Evolutionary conservation across 2,797 vertebrate genomes (phyloP), one percentile per base, ranked within the genome.

Genomic region (Rhadinocentrus ornatus): DNA sequence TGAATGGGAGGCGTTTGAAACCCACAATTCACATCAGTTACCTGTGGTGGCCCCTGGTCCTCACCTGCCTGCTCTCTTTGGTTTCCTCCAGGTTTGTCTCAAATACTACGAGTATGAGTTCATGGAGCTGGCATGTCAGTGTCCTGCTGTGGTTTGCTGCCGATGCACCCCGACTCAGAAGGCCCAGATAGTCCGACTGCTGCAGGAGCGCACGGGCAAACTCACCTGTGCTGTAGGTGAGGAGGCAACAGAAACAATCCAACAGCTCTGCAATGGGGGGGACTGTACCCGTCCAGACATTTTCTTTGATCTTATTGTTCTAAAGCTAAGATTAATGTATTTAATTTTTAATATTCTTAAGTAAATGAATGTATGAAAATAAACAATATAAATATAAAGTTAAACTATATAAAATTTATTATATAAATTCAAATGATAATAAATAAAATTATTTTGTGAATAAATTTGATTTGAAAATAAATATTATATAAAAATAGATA

Each of bases 31-130:
- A 71, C 55, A 82, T 73, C 78, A 41, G 85, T 76, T 82, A 44
- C 6, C 35, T 44, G 70, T 3, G 29, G 79, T 31, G 71, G 48
- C 44, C 64, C 29, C 1, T 34, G 15, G 18, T 20, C 44, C 69
- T 81, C 55, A 77, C 57, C 8, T 0, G 8, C 16, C 26, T 2
- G 2, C 48, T 78, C 10, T 62, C 1, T 35, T 71, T n/a, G 27
- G 0, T 69, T 46, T 77, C 46, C 59, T 57, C 27, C 86, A 96
- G 97, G 96, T 96, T 8, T 97, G 97, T 81, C 94, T 99, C 75
- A 99, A 97, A 83, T 99, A 97, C 91, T 99, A 99, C 0, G 98
- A 99, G 90, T 98, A 95, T 0, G 97, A 99, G 90, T 99, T 99
- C 89, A 99, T 99, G 98, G 97, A 99, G 89, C 91, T 99, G 65